phyloP scores from a whole-genome alignment of 2,113 vertebrate genomes.

The Orientallactaga bullata region DNA sequence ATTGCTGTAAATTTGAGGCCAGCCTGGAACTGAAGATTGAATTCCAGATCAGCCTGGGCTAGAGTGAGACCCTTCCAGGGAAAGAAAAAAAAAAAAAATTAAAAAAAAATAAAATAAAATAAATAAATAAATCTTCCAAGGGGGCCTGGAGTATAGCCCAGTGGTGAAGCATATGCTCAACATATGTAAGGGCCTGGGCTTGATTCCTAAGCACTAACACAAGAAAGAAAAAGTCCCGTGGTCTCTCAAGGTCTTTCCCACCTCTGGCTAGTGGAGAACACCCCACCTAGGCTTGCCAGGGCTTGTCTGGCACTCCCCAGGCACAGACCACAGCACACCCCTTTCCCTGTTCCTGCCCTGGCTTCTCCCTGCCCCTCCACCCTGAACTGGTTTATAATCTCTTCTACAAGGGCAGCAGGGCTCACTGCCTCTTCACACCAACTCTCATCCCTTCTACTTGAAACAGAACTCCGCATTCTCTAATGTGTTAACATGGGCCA shows the following conservation, averaged over 20 bases:
- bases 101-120: too few species aligned
- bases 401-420: neutral
- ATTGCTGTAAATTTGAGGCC: too few species aligned
- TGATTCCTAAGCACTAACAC: neutral
- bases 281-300: neutral
- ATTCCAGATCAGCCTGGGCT: too few species aligned
- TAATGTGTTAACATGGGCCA: neutral
- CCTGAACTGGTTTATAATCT: neutral
- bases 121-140: neutral
- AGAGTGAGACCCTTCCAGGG: too few species aligned
- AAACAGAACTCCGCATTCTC: neutral
- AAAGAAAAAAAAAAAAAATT: too few species aligned
- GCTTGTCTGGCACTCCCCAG: neutral
- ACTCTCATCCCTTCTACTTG: neutral
- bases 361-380: accelerated
- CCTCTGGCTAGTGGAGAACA: neutral
- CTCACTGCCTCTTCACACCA: neutral
- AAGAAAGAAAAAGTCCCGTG: neutral
- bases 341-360: neutral
- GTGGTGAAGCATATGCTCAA: too few species aligned
- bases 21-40: too few species aligned
- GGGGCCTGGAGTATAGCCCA: neutral
- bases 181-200: too few species aligned
- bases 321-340: neutral
- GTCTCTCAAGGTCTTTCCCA: neutral